phyloP scores from a whole-genome alignment of 2,113 vertebrate species.

The Cairina moschata region DNA sequence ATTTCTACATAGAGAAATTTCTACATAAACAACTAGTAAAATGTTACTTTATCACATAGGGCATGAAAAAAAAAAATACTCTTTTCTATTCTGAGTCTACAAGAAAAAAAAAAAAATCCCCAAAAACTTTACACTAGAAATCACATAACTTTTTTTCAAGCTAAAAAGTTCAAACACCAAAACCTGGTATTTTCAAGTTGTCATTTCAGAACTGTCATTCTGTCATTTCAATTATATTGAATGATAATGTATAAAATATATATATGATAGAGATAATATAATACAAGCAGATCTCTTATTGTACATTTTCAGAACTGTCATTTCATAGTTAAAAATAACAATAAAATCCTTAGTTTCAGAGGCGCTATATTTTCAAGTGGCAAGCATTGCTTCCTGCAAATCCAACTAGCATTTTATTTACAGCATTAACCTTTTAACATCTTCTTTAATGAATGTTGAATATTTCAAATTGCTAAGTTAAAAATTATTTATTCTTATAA shows the following conservation, averaged over 20 bases:
- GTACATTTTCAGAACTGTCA: background rate
- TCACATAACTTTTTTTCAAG: background rate
- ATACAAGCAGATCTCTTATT: background rate
- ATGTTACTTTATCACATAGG: background rate
- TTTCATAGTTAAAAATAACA: background rate
- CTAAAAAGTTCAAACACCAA: background rate
- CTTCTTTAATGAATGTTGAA: background rate
- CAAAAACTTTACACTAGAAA: background rate
- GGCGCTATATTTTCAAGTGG: background rate
- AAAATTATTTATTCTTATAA: background rate
- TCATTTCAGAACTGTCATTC: background rate
- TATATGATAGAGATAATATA: background rate
- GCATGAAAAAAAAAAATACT: background rate
- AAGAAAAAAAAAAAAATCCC: background rate
- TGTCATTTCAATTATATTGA: background rate
- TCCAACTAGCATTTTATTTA: background rate
- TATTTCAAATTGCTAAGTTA: background rate
- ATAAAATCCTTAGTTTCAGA: background rate
- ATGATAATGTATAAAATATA: background rate
- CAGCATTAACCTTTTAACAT: background rate
- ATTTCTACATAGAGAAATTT: background rate
- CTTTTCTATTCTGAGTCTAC: background rate
- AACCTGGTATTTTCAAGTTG: background rate
- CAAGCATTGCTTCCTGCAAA: background rate
- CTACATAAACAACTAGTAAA: background rate